Evolutionary conservation across 1,140 invertebrate genomes (phyloP), one percentile per base, ranked within the genome.

Genomic region (Drosophila busckii): DNA sequence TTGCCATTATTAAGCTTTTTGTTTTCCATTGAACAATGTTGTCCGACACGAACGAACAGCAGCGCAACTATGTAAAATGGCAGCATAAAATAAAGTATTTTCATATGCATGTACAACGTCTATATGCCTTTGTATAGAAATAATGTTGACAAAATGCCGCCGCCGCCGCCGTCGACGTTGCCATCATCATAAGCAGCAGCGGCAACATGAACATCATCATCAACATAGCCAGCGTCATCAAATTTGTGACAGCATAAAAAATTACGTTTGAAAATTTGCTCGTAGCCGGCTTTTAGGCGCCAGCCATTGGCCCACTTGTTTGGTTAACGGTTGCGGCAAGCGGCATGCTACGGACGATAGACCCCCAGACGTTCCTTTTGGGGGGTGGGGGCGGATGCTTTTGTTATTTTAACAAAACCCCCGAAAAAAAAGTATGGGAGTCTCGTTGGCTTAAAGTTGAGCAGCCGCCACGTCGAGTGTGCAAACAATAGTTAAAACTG

Each of bases 401-500:
- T 78, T 78, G 73, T 78, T 78, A 65, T 78, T 42, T 63, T 44
- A 71, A 78, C 53, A 78, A 67, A 80, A 50, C 60, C 60, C 41
- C 35, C n/a, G n/a, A n/a, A n/a, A n/a, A 56, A 62, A 66, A 48
- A 49, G 38, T 52, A 12, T 4, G 8, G 8, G 49, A 45, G 42
- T 62, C 48, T 46, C 70, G n/a, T n/a, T n/a, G 65, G 62, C 49
- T 71, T 59, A 68, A 78, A 80, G 71, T 76, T 76, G 55, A 46
- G 17, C 48, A 38, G 12, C 7, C 0, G 29, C 32, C 28, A n/a
- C 55, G 58, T 46, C 31, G 62, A 80, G 75, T 80, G 75, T 75
- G 75, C 69, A 80, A 80, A 80, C 75, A 80, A 80, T 82, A 80
- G 73, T 80, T 82, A 80, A 80, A 80, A 80, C 76, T 80, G 76